Evolutionary conservation across 53 echinoderm and acorn worm genomes (phyloP).

Genomic region (Apostichopus leukothele): DNA sequence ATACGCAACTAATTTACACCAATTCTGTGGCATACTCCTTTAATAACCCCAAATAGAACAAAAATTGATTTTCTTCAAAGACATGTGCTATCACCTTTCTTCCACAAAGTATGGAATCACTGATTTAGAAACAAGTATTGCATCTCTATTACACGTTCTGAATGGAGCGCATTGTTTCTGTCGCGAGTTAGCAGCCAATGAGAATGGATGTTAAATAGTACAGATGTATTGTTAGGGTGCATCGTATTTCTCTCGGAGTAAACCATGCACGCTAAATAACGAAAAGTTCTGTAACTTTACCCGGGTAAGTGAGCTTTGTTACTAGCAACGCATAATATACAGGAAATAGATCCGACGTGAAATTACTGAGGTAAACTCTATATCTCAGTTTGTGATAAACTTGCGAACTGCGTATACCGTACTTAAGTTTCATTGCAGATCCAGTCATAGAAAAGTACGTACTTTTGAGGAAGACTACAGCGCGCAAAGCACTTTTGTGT

Average conservation of each 20-base stretch:
- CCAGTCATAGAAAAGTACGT: not conserved
- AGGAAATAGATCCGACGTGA: not conserved
- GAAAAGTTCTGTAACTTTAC: not conserved
- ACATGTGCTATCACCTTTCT: constrained; percentile 4
- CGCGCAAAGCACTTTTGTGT: no score
- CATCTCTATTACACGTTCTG: constrained; percentile 30
- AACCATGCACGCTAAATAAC: constrained; percentile 24
- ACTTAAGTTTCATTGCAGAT: not conserved
- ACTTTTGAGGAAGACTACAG: no score
- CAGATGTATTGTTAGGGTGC: not conserved
- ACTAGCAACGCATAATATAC: constrained; percentile 19
- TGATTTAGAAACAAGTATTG: constrained; percentile 35
- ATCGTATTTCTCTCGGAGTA: constrained; percentile 18
- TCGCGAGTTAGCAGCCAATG: constrained; percentile 2
- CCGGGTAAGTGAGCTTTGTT: not conserved
- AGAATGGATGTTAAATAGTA: constrained; percentile 22
- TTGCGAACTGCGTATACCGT: not conserved
- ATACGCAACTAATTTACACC: not conserved
- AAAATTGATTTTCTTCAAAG: not conserved
- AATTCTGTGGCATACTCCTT: not conserved
- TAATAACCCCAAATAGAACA: not conserved
- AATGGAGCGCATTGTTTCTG: constrained; percentile 18
- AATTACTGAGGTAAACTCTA: not conserved
- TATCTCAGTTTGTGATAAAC: not conserved
- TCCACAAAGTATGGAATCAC: constrained; percentile 11